Evolutionary conservation across 2,888 invertebrate genomes (phyloP), one percentile per base, ranked within the genome.

Genomic region (Anodontia alba): DNA sequence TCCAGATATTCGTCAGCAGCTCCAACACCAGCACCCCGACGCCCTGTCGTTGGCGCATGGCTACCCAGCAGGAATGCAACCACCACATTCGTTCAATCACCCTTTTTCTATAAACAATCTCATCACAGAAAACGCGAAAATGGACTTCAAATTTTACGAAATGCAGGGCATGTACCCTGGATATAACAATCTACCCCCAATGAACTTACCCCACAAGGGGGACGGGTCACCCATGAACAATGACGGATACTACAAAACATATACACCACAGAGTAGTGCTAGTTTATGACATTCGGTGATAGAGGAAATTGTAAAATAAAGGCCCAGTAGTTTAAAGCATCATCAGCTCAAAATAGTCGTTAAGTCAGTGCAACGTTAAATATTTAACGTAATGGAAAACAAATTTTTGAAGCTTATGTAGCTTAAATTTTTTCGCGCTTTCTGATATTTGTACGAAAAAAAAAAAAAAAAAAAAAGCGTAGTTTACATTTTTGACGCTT

Each of bases 31-130:
- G 38, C 90, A 90, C 68, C 88, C 80, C 23, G 89, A 89, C 78
- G 87, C 83, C 42, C 80, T 89, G 76, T 81, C 87, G 17, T 73
- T 84, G 23, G 88, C 86, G n/a, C 89, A 88, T 76, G 89, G 88
- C 17, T 86, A 88, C 74, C 90, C 90, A 33, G 87, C 89, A 42
- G 92, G 92, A 72, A 93, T 93, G 75, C 93, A 94, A 85, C 93
- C 93, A 73, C 92, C 93, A 43, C 94, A 94, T 87, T 91, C 93
- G 36, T 94, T 93, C 84, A 94, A 97, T 96, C 98, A 98, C 94
- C 98, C 98, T 33, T 99, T 99, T 95, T 98, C 98, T 94, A 99
- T 99, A 95, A 98, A 97, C 92, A 97, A 98, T 95, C 96, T 99
- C 94, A 96, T 99, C 86, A 98, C 93, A 31, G 92, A 92, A 73